Conservation (phyloP, 2,797 vertebrate species). For the Otolemur crassicaudatus region DNA sequence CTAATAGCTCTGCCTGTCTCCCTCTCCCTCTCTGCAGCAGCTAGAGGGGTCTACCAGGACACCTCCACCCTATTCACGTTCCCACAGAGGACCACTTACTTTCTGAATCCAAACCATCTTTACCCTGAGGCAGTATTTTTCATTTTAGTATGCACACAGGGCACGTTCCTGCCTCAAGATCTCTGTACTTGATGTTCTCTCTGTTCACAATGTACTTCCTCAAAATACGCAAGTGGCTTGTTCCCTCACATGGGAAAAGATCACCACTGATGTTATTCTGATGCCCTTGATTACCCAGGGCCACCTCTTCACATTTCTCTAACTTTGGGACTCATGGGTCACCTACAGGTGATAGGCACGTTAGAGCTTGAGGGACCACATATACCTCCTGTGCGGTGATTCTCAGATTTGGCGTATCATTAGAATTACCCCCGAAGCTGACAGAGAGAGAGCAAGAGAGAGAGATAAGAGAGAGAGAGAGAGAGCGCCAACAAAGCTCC, state of each 20-base stretch:
- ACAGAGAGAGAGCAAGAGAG: background rate
- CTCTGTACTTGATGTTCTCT: background rate
- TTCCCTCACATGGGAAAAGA: background rate
- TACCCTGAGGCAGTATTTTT: background rate
- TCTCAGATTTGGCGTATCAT: background rate
- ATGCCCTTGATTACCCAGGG: background rate
- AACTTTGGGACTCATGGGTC: background rate
- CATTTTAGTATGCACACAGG: background rate
- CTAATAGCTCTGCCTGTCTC: accelerated
- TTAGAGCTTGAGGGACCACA: background rate
- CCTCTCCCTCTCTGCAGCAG: too few relatives aligned
- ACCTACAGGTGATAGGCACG: background rate
- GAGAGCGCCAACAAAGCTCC: background rate
- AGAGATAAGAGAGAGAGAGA: too few relatives aligned
- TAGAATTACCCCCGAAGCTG: background rate
- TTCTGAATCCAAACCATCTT: background rate
- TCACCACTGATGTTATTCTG: background rate
- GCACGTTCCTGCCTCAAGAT: background rate
- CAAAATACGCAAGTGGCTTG: background rate
- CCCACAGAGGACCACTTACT: background rate
- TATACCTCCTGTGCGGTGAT: background rate
- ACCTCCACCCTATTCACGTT: accelerated
- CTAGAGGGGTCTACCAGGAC: background rate
- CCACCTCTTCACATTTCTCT: background rate
- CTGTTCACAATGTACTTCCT: background rate